These are phyloP conservation scores for Antrozous pallidus DNA, from an alignment of 2,797 vertebrate genomes.

Conservation along the genomic window DNA sequence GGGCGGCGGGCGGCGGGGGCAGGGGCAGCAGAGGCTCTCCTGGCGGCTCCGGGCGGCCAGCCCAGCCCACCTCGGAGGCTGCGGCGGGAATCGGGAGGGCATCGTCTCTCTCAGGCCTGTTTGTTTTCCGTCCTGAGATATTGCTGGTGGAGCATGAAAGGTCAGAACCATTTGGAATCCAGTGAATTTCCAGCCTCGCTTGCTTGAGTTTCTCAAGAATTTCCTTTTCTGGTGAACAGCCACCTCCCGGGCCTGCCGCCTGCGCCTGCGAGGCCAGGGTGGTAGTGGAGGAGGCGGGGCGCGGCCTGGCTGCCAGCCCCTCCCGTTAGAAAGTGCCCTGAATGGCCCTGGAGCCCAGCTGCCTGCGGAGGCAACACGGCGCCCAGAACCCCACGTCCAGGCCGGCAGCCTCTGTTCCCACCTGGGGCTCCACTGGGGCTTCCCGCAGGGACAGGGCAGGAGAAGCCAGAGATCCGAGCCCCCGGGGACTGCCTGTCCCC, in stretches of 20 bases:
- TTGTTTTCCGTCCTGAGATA: slow-evolving; percentile 62
- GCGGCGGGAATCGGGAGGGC: neutral
- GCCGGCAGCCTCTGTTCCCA: neutral
- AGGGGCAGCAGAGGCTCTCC: neutral
- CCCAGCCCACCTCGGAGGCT: neutral
- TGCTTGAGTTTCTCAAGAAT: slow-evolving; percentile 41
- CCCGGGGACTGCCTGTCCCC: neutral
- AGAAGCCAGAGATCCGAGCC: neutral
- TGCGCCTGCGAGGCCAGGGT: neutral
- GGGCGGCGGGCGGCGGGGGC: neutral
- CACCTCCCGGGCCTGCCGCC: neutral
- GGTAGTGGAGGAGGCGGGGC: neutral
- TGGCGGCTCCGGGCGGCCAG: neutral
- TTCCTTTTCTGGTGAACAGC: slow-evolving; percentile 59
- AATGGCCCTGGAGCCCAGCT: neutral
- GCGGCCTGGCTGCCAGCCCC: neutral
- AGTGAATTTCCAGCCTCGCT: slow-evolving; percentile 50
- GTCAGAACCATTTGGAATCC: slow-evolving; percentile 68
- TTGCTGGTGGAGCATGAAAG: slow-evolving; percentile 63
- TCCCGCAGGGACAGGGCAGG: neutral
- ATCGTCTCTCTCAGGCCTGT: slow-evolving; percentile 42
- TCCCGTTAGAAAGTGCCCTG: neutral
- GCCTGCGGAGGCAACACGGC: neutral
- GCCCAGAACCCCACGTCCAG: neutral
- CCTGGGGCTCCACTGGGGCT: neutral